Evolutionary conservation across 2,888 invertebrate genomes (phyloP).

Genomic region (Julus scanicus): DNA sequence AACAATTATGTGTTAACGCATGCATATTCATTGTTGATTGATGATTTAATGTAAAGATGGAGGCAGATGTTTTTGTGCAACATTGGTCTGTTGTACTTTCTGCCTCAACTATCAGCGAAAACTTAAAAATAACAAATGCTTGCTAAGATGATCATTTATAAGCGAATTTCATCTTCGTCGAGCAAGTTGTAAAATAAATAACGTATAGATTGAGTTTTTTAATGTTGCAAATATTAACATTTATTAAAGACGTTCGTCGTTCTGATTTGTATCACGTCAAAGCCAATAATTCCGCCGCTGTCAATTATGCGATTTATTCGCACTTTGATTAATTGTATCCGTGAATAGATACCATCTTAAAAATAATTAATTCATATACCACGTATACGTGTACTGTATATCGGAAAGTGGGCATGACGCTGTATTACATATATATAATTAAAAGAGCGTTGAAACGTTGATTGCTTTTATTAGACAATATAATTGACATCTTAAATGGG

Average conservation of each 20-base stretch:
- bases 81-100: too few relatives aligned
- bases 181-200: too few relatives aligned
- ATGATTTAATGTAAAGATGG: too few relatives aligned
- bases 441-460: constrained; percentile 5
- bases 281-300: not conserved
- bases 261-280: not conserved
- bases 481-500: not conserved
- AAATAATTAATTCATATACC: not conserved
- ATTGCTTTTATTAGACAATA: constrained; percentile 31
- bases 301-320: too few relatives aligned
- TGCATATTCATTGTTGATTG: too few relatives aligned
- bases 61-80: too few relatives aligned
- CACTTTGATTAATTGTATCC: not conserved
- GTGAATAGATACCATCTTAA: constrained; percentile 3
- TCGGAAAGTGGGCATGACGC: not conserved
- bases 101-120: too few relatives aligned
- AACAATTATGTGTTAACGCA: too few relatives aligned
- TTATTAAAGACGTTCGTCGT: not conserved
- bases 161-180: too few relatives aligned
- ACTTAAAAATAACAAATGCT: too few relatives aligned
- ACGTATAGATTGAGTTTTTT: too few relatives aligned
- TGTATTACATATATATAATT: not conserved
- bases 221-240: not conserved
- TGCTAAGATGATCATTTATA: too few relatives aligned
- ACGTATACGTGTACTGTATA: not conserved